Evolutionary conservation across 2,113 vertebrate species (phyloP), one percentile per base, ranked within the genome.

Genomic region (Ranitomeya variabilis): DNA sequence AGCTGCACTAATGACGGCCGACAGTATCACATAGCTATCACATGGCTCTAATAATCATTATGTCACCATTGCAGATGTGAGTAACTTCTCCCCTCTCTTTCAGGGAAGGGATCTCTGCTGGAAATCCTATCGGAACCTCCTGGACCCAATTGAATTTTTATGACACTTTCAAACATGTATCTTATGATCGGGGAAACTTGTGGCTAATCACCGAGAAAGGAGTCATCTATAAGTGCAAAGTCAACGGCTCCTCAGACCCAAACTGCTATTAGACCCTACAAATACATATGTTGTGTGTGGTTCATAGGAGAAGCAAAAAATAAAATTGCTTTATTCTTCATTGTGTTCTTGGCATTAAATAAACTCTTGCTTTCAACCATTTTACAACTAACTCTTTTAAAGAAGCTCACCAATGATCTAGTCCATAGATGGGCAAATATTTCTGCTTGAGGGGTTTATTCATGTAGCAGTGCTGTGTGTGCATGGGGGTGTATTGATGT

Each of bases 61-160:
- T 37, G 1, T 4, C 67, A 54, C 12, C 1, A 18, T 73, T 4
- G 0, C 31, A 18, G 19, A 11, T 37, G 4, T 12, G n/a, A 13
- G 19, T 21, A n/a, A 1, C 23, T 7, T 26, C 4, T 69, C 14
- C 31, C 69, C 37, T 73, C 52, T 59, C 6, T 73, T 86, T 18
- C 71, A 86, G 84, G 54, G 71, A 76, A 18, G 84, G 84, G 21
- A 76, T 86, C 21, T 60, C 51, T 8, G 37, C 55, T 31, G n/a
- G 11, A 0, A 86, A 37, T 6, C 84, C 54, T 4, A 52, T 45
- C 12, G 84, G 84, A 14, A 51, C 54, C 7, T 76, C 54, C 1
- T 86, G 84, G 84, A 86, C 23, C 4, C 15, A 21, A 0, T 0
- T 76, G 55, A 19, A 76, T 13, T 57, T 76, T 2, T 60, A 11